phyloP scores from a whole-genome alignment of 2,113 vertebrate genomes.

The Elephantulus edwardii region DNA sequence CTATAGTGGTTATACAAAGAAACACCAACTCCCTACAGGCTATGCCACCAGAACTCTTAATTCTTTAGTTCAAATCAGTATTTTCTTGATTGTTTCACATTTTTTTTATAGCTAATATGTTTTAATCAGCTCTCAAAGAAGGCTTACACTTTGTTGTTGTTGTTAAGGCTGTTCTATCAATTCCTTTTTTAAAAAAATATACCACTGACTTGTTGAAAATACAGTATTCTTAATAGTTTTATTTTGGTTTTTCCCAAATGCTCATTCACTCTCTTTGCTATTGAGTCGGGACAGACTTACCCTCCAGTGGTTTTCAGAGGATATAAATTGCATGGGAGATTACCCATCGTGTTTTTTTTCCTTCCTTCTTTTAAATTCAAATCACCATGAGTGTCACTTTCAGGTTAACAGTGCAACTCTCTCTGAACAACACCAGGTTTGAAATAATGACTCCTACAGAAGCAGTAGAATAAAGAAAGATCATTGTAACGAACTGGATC shows the following conservation, averaged over 20 bases:
- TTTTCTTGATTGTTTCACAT: neutral
- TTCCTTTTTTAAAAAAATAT: neutral
- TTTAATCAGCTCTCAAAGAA: neutral
- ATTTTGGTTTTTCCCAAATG: neutral
- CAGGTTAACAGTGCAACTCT: too few relatives aligned
- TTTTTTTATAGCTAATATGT: neutral
- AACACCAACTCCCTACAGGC: too few relatives aligned
- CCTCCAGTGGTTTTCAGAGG: too few relatives aligned
- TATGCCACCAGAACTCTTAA: too few relatives aligned
- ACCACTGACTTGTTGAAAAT: neutral
- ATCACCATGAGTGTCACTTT: too few relatives aligned
- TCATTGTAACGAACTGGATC: neutral
- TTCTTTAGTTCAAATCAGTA: neutral
- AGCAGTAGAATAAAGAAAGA: neutral
- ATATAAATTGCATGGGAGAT: too few relatives aligned
- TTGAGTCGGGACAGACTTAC: too few relatives aligned
- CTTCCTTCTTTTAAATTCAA: too few relatives aligned
- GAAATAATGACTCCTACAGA: conserved; percentile 4
- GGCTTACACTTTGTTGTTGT: neutral
- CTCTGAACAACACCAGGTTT: too few relatives aligned
- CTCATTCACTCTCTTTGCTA: too few relatives aligned
- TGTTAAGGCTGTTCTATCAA: neutral
- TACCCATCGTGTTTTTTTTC: too few relatives aligned
- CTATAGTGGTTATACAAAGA: too few relatives aligned
- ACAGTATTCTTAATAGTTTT: conserved; percentile 3